Conservation (phyloP, 2,113 vertebrate genomes). For the Strix uralensis region DNA sequence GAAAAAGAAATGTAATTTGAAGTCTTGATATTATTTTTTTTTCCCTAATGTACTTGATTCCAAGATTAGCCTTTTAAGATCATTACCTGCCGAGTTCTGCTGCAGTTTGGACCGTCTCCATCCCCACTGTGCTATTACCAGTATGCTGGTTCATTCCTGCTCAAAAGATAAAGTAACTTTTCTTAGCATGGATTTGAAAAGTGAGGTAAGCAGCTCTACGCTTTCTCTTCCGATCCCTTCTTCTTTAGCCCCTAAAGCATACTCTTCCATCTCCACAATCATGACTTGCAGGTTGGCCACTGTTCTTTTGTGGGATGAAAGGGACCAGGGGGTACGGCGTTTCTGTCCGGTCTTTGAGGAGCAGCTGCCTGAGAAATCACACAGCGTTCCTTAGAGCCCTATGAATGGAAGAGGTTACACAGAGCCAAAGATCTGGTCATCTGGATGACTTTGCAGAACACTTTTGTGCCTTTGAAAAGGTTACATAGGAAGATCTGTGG, state of each 20-base stretch:
- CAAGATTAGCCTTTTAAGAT: neutral
- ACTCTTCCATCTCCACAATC: neutral
- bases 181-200: neutral
- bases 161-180: neutral
- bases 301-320: neutral
- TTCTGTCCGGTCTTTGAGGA: neutral
- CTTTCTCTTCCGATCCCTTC: neutral
- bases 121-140: neutral
- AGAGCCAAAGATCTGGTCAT: neutral
- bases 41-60: neutral
- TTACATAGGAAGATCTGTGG: neutral
- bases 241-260: neutral
- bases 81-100: neutral
- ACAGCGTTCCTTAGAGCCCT: neutral
- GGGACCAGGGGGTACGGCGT: accelerated
- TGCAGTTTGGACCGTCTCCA: neutral
- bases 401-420: neutral
- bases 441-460: neutral
- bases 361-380: neutral
- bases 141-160: neutral
- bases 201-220: neutral
- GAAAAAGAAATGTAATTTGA: neutral
- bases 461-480: neutral
- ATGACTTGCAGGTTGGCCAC: neutral
- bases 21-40: neutral